Conservation (phyloP, 2,797 vertebrate genomes). For the Podargus strigoides region DNA sequence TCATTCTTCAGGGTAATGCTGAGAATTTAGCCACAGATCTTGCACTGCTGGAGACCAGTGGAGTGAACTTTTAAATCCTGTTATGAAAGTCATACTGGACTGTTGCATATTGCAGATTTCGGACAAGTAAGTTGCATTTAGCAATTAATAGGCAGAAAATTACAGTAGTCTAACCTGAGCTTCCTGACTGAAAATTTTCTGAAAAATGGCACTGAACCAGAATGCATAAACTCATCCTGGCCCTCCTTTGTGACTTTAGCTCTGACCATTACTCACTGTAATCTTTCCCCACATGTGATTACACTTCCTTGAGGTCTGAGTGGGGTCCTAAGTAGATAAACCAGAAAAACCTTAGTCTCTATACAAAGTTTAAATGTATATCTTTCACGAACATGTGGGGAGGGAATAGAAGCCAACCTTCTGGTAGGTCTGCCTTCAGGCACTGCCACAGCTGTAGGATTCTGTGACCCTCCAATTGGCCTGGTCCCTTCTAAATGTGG, state of each 20-base stretch:
- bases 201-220: neutral
- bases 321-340: neutral
- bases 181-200: neutral
- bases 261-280: neutral
- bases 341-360: neutral
- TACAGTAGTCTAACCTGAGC: neutral
- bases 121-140: constrained; percentile 69
- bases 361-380: rapidly evolving
- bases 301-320: neutral
- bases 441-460: neutral
- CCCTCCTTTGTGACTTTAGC: neutral
- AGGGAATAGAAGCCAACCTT: neutral
- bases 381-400: neutral
- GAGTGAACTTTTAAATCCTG: constrained; percentile 68
- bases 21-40: constrained; percentile 69
- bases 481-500: neutral
- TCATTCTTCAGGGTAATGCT: constrained; percentile 68
- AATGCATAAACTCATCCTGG: neutral
- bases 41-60: constrained; percentile 72
- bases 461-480: too few relatives aligned
- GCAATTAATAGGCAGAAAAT: neutral
- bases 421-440: neutral
- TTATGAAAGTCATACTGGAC: constrained; percentile 48
- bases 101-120: constrained; percentile 72
- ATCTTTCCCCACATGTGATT: neutral